These are phyloP conservation scores for Pipra filicauda DNA, from an alignment of 2,113 vertebrate genomes.

Conservation along the genomic window DNA sequence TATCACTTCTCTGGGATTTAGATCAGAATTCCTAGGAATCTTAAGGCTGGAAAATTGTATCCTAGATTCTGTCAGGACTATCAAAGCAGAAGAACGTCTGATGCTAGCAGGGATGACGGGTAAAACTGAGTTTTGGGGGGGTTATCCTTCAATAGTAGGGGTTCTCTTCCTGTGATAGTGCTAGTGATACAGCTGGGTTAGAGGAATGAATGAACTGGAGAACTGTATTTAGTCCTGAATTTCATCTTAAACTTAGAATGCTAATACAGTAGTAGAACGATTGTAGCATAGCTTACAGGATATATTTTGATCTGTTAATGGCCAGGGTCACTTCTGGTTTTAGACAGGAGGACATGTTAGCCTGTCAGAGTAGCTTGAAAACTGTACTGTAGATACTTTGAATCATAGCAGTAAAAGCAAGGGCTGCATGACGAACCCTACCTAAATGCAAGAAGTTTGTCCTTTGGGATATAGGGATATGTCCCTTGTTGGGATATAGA, in stretches of 20 bases:
- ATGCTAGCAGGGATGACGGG: not conserved
- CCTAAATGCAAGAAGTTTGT: not conserved
- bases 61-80: not conserved
- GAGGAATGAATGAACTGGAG: not conserved
- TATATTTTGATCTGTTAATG: not conserved
- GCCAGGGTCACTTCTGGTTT: not conserved
- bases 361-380: not conserved
- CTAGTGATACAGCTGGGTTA: not conserved
- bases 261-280: not conserved
- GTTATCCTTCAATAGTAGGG: not conserved
- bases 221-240: not conserved
- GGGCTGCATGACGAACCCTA: not conserved
- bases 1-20: not conserved
- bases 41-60: not conserved
- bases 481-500: not conserved
- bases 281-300: not conserved
- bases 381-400: not conserved
- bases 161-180: not conserved
- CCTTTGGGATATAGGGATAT: too few relatives aligned
- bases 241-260: not conserved
- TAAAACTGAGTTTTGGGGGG: not conserved
- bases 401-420: not conserved
- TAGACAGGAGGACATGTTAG: not conserved
- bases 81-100: not conserved
- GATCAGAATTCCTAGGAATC: not conserved